Percentiles rank a stretch among this genome's conserved stretches.
Conservation (phyloP, 2,113 vertebrate genomes). For the Solea solea region DNA sequence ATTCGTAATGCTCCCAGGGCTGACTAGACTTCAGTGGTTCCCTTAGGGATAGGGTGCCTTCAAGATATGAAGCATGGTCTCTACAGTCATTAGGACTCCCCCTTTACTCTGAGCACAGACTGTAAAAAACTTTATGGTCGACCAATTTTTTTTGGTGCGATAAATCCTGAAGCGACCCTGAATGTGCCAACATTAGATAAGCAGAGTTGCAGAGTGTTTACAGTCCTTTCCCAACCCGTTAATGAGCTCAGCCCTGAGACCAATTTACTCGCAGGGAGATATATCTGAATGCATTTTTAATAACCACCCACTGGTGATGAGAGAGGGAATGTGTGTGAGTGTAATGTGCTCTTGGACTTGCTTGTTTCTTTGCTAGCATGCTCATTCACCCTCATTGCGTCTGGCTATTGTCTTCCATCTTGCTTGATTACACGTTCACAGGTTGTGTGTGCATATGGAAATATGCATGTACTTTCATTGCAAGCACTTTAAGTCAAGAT, state of each 20-base stretch:
- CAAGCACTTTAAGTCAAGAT: conserved; percentile 73
- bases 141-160: conserved; percentile 51
- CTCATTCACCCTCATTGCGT: conserved; percentile 43
- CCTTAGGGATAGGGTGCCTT: conserved; percentile 54
- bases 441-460: conserved; percentile 43
- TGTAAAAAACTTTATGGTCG: conserved; percentile 50
- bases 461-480: conserved; percentile 68
- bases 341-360: conserved; percentile 59
- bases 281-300: conserved; percentile 82
- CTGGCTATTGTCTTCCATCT: conserved; percentile 67
- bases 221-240: conserved; percentile 72
- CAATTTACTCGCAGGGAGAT: conserved; percentile 78
- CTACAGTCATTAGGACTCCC: conserved; percentile 49
- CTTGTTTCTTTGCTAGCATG: conserved; percentile 73
- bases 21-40: conserved; percentile 50
- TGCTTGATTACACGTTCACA: conserved; percentile 50
- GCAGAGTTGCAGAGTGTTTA: conserved; percentile 74
- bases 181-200: conserved; percentile 66
- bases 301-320: conserved; percentile 77
- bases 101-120: conserved; percentile 30
- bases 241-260: conserved; percentile 80
- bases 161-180: conserved; percentile 63
- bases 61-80: conserved; percentile 54
- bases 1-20: conserved; percentile 46
- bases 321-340: conserved; percentile 67